A percentile compares a stretch with the other conserved stretches of the same genome.
Evolutionary conservation across 2,113 vertebrate genomes (phyloP).

Genomic region (Pardalotus punctatus): DNA sequence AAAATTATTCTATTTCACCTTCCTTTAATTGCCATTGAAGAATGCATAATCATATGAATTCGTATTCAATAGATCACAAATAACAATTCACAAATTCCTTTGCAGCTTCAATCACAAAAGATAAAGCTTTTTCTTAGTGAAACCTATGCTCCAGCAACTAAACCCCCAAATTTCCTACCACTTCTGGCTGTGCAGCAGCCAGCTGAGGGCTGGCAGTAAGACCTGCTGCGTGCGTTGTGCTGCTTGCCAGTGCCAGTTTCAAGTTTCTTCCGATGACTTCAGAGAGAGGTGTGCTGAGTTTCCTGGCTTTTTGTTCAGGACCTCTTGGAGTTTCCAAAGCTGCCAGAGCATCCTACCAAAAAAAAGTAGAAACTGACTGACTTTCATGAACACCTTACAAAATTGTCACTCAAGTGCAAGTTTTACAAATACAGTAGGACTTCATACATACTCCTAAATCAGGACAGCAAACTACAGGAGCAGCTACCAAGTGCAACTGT

Average conservation of each 20-base stretch:
- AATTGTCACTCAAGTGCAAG: neutral
- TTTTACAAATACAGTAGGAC: neutral
- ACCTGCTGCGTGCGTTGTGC: constrained; percentile 70
- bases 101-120: neutral
- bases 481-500: neutral
- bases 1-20: neutral
- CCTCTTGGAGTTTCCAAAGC: constrained; percentile 85
- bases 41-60: neutral
- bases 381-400: neutral
- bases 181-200: neutral
- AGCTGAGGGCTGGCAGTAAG: constrained; percentile 85
- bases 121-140: neutral
- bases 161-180: constrained; percentile 39
- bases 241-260: constrained; percentile 88
- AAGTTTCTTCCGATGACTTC: constrained; percentile 89
- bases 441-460: neutral
- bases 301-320: constrained; percentile 66
- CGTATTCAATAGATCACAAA: neutral
- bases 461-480: neutral
- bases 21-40: neutral
- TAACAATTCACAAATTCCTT: neutral
- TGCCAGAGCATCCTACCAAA: constrained; percentile 84
- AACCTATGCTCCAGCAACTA: neutral
- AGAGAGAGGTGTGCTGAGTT: constrained; percentile 85
- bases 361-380: neutral